phyloP scores from a whole-genome alignment of 2,888 invertebrate species.

The Ypsolopha sequella region DNA sequence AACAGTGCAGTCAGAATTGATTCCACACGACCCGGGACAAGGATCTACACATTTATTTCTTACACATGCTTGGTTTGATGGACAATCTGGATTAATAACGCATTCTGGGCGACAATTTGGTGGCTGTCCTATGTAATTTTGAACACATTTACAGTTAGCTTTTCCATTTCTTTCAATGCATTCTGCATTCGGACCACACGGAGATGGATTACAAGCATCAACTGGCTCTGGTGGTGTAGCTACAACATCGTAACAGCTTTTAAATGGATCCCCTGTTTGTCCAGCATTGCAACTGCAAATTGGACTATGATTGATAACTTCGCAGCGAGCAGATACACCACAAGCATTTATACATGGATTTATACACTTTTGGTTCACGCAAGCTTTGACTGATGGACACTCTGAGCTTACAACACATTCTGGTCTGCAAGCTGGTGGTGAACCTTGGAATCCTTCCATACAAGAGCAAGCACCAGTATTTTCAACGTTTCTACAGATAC shows the following conservation, averaged over 20 bases:
- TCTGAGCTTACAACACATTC: slow-evolving; percentile 88
- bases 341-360: slow-evolving; percentile 89
- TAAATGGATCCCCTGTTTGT: slow-evolving; percentile 85
- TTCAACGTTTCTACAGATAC: slow-evolving; percentile 81
- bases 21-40: slow-evolving; percentile 85
- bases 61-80: slow-evolving; percentile 81
- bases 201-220: slow-evolving; percentile 80
- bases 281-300: slow-evolving; percentile 85
- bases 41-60: slow-evolving; percentile 86
- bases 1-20: slow-evolving; percentile 83
- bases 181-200: slow-evolving; percentile 85
- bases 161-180: slow-evolving; percentile 76
- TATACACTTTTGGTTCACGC: slow-evolving; percentile 83
- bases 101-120: slow-evolving; percentile 88
- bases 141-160: slow-evolving; percentile 83
- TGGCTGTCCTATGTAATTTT: slow-evolving; percentile 82
- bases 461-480: slow-evolving; percentile 88
- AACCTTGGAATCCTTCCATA: slow-evolving; percentile 79
- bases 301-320: slow-evolving; percentile 88
- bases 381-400: slow-evolving; percentile 84
- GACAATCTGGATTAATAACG: slow-evolving; percentile 85
- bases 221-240: slow-evolving; percentile 38
- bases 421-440: slow-evolving; percentile 85
- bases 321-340: slow-evolving; percentile 81
- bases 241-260: slow-evolving; percentile 74